phyloP scores from a whole-genome alignment of 2,888 invertebrate genomes.

The Leistus spinibarbis region DNA sequence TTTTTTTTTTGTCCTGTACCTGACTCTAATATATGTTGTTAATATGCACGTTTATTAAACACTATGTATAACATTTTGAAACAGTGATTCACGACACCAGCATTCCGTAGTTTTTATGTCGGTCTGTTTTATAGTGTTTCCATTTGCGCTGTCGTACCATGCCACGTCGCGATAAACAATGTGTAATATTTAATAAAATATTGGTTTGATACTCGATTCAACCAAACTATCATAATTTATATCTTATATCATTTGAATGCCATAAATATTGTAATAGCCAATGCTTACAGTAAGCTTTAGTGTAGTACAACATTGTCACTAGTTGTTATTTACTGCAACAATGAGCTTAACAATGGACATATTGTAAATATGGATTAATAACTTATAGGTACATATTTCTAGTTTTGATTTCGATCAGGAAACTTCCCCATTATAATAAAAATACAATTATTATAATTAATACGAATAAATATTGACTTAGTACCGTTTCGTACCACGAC shows the following conservation, averaged over 20 bases:
- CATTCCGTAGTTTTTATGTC: constrained; percentile 20
- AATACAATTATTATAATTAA: no score
- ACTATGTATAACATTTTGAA: constrained; percentile 35
- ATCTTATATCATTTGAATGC: background rate
- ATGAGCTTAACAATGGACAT: no score
- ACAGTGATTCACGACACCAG: constrained; percentile 32
- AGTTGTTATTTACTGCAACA: background rate
- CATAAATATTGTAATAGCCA: background rate
- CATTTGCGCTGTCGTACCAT: constrained; percentile 7
- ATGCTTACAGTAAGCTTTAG: background rate
- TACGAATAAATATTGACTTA: no score
- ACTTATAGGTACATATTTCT: no score
- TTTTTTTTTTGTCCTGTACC: no score
- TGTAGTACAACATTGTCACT: background rate
- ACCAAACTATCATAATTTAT: background rate
- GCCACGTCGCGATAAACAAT: constrained; percentile 2
- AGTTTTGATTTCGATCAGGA: no score
- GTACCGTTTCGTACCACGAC: no score
- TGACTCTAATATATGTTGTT: constrained; percentile 29
- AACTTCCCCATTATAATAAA: no score
- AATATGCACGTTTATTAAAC: constrained; percentile 35
- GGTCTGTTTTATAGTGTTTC: constrained; percentile 31
- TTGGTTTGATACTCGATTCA: background rate
- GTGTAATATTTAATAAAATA: constrained; percentile 11
- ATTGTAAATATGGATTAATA: no score